These are phyloP conservation scores for Spodoptera picta DNA, from an alignment of 2,888 invertebrate species.

Conservation along the genomic window DNA sequence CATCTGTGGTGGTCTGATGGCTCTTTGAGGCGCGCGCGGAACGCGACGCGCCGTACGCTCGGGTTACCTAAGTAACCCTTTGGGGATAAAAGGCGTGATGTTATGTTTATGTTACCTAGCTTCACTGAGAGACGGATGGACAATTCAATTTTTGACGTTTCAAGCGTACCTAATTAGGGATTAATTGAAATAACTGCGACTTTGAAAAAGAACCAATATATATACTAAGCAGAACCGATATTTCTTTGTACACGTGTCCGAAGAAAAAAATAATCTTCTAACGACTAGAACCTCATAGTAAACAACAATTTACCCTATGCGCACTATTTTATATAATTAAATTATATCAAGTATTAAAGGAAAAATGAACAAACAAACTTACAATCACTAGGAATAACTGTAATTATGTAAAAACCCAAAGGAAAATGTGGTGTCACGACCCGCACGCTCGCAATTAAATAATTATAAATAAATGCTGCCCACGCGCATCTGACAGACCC, in stretches of 20 bases:
- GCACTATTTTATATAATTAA: constrained; percentile 38
- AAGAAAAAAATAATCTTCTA: neutral
- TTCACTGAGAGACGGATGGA: no score
- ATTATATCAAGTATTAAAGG: constrained; percentile 52
- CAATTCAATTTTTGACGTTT: no score
- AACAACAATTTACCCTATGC: constrained; percentile 40
- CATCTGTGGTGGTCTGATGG: no score
- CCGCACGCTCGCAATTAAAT: constrained; percentile 66
- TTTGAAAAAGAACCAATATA: no score
- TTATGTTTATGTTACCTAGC: no score
- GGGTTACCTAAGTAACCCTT: no score
- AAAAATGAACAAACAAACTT: constrained; percentile 39
- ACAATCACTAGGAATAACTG: constrained; percentile 46
- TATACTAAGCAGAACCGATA: neutral
- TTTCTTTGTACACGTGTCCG: neutral
- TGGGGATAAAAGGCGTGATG: no score
- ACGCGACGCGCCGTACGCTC: no score
- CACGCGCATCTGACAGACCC: constrained; percentile 58
- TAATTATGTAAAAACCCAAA: constrained; percentile 57
- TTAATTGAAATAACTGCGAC: no score
- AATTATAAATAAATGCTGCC: constrained; percentile 67
- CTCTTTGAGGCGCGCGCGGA: no score
- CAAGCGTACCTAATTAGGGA: no score
- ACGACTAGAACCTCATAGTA: neutral
- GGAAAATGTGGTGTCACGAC: constrained; percentile 64